Base-by-base conservation (phyloP, 1,140 invertebrate species). In the Philopotamus ludificatus region DNA sequence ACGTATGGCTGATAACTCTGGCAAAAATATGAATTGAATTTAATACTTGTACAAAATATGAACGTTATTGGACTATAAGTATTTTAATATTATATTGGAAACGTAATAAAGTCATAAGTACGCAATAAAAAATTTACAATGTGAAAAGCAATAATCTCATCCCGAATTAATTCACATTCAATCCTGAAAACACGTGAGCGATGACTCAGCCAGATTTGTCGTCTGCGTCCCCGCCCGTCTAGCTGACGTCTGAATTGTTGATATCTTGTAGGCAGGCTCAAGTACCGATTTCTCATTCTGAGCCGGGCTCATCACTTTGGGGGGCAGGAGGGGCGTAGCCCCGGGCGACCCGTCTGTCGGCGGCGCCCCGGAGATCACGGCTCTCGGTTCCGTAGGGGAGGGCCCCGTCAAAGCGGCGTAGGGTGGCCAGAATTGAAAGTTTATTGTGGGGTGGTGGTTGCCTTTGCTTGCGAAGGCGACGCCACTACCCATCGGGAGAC, bases 401-500 rank as follows among this genome's bases (percentile, higher is more conserved):
- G 60, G 22, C 65, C 41, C 62, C 63, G 55, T 63, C 65, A 55
- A 63, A 67, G 65, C 65, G 58, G 62, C 42, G 42, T 21, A 22
- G 59, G 60, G 47, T 50, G 50, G 57, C 59, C 62, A 61, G 63
- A 68, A 68, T 68, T 68, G 67, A 68, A 68, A 68, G 67, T 68
- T 68, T 68, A 68, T 68, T 68, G 67, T 47, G 45, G 62, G 63
- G 67, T 44, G 66, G 53, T 22, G 53, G 39, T 21, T 57, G 34
- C 20, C 42, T 42, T 57, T 34, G 28, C 28, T 34, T 4, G 28
- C 4, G 28, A 12, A 34, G 28, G 28, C 12, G 28, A 34, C 28
- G 4, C 28, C 4, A 4, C 4, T 4, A 34, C 12, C 28, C 12
- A 34, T 34, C 28, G 28, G 12, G 12, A 34, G 28, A 34, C 23